Base-by-base conservation (phyloP, 2,888 invertebrate species). In the Polydrusus pterygomalis region DNA sequence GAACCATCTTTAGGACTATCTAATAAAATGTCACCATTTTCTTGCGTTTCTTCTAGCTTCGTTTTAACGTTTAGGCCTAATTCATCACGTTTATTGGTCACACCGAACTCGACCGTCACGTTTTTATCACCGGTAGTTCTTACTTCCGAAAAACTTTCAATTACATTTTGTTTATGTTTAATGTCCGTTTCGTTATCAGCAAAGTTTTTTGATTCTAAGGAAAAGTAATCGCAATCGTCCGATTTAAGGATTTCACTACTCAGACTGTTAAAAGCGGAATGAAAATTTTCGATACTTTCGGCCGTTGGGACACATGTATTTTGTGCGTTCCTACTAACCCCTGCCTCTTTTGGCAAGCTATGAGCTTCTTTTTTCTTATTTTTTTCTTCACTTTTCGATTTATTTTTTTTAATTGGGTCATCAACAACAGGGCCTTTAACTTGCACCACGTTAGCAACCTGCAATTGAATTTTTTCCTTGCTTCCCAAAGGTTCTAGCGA, bases 391-490 rank as follows among this genome's bases (percentile, higher is more conserved):
- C 76, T 45, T 11, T 62, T 54, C 10, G 70, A 58, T 25, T 56
- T 63, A 73, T 72, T 11, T n/a, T 2, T 18, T 1, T 7, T 2
- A 8, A 54, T 63, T 40, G 49, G 13, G 18, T 78, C 69, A 49
- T 67, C 58, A 70, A 38, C 15, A 10, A 15, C 15, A 56, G 80
- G 80, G 34, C 81, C 81, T 74, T 82, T 81, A 20, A 85, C 82
- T 77, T 85, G 82, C 7, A 87, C 81, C 1, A 87, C 81, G 78
- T 82, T 85, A 60, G 86, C 86, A 30, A 84, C 82, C 78, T 83
- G 82, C 20, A 80, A 75, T 60, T 80, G 78, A 17, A 80, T 43
- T 43, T 34, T 45, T 0, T 45, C 13, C 10, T 70, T 20, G 13
- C 18, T 68, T 47, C 65, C 18, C 15, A 74, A 62, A 0, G 69